Conservation (phyloP, 37 sponge, comb jelly and placozoan genomes). For the Corticium candelabrum region DNA sequence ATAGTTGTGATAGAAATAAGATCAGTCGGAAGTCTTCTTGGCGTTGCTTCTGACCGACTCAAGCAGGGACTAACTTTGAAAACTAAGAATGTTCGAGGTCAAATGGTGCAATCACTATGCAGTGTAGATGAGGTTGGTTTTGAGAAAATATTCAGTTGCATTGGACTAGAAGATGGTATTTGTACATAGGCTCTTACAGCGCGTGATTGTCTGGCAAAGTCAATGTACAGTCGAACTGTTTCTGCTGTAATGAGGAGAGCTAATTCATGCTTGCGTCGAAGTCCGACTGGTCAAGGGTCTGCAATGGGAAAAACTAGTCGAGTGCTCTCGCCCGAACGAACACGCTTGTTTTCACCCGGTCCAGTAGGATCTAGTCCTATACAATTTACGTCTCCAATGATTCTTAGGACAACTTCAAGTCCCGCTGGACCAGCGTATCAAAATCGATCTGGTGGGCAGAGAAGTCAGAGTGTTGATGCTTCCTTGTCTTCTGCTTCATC, state of each 20-base stretch:
- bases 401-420: not conserved
- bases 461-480: no score
- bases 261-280: conserved; percentile 56
- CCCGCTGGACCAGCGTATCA: not conserved
- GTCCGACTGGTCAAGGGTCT: conserved; percentile 8
- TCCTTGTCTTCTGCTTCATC: no score
- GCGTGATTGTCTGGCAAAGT: conserved; percentile 72
- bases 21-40: no score
- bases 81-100: not conserved
- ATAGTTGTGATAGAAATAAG: no score
- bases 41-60: not conserved
- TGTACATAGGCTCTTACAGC: conserved; percentile 67
- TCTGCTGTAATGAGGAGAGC: conserved; percentile 67
- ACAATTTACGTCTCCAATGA: not conserved
- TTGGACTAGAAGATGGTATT: not conserved
- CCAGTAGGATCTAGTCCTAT: not conserved
- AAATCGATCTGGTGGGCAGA: no score
- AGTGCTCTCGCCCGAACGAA: not conserved
- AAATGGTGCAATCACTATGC: not conserved
- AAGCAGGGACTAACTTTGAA: not conserved
- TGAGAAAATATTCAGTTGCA: not conserved
- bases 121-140: not conserved
- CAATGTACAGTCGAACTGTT: conserved; percentile 68
- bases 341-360: not conserved
- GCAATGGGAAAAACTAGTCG: no score